Evolutionary conservation across 1,140 invertebrate species (phyloP), one percentile per base, ranked within the genome.

Genomic region (Drosophila azteca): DNA sequence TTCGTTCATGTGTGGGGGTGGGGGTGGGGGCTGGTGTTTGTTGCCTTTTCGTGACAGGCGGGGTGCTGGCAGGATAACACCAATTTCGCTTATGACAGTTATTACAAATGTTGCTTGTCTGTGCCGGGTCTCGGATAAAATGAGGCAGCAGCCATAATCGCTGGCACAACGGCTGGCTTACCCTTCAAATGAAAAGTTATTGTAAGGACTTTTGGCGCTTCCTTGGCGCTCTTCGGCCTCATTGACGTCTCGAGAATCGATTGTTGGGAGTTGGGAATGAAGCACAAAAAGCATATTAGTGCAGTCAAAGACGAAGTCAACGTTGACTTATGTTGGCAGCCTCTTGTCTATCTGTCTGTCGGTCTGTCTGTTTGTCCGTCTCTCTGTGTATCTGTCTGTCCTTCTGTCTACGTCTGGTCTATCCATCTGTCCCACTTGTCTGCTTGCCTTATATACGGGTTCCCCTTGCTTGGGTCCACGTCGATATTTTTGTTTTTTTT

Each of bases 41-140:
- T 39, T 35, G 11, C 17, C 1, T 39, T 3, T 39, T 39, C 0
- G 3, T 49, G 48, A 63, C 52, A 20, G 45, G 43, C 35, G 44
- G 48, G 50, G 50, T 49, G 43, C 51, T 83, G 62, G 60, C 74
- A 87, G 82, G 69, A 81, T 87, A 78, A 71, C 82, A 71, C 64
- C 82, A 81, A 85, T 85, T 81, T 85, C 62, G 82, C 77, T 85
- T 85, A 85, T 87, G 81, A 87, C 81, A 81, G 82, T 87, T 87
- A 85, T 85, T 87, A 87, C 77, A 85, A 39, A 85, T 67, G 77
- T 65, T 85, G 51, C 68, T 87, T 80, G 82, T 68, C 80, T 72
- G 59, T 46, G 64, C 39, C 45, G 54, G 53, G 26, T 39, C 13
- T 52, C 49, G 60, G 29, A 59, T 73, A 48, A 84, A 79, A 63